These are phyloP conservation scores for Coregonus suidteri DNA, from an alignment of 2,797 vertebrate species.

Conservation along the genomic window DNA sequence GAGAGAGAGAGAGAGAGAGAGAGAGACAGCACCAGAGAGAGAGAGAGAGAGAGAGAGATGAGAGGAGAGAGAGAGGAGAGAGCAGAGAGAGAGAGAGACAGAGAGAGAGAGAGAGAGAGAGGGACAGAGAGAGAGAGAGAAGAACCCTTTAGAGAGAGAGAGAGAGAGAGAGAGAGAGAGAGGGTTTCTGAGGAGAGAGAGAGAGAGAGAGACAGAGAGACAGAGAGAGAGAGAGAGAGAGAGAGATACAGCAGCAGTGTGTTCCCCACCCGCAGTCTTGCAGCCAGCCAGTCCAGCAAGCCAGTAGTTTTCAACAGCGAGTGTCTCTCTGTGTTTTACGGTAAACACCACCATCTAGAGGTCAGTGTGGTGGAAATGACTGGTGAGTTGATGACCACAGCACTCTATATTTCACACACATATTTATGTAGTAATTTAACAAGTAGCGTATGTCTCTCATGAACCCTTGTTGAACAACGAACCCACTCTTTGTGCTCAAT, in stretches of 20 bases:
- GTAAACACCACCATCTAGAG: constrained; percentile 96
- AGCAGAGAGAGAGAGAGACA: no score
- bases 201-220: neutral
- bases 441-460: neutral
- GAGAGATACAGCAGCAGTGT: no score
- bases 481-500: neutral
- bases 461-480: neutral
- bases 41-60: neutral
- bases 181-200: no score
- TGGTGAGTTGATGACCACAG: constrained; percentile 26
- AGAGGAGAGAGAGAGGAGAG: no score
- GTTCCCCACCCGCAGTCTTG: no score
- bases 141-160: neutral
- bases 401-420: constrained; percentile 13
- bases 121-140: neutral
- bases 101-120: neutral
- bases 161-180: no score
- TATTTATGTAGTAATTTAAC: neutral
- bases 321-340: constrained; percentile 55
- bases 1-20: no score
- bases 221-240: no score
- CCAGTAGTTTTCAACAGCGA: neutral
- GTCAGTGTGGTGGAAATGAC: constrained; percentile 54
- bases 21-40: neutral
- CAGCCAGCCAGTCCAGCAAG: no score